phyloP scores from a whole-genome alignment of 2,888 invertebrate genomes.

The Acholoe squamosa region DNA sequence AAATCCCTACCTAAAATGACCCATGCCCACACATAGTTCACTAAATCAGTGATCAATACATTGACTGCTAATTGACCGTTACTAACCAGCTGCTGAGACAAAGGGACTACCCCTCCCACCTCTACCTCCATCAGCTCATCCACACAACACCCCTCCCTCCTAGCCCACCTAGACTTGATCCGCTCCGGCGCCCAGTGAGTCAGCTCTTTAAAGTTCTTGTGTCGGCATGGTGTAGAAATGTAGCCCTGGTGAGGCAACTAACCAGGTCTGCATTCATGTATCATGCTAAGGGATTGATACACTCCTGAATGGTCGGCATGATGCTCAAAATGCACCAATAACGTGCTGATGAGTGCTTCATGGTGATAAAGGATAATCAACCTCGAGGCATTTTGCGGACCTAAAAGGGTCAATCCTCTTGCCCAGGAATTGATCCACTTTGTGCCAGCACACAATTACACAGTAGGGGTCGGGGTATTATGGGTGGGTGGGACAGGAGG shows the following conservation, averaged over 20 bases:
- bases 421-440: slow-evolving; percentile 4
- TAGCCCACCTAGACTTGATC: neutral
- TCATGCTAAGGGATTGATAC: too few relatives aligned
- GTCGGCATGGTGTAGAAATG: too few relatives aligned
- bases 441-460: slow-evolving; percentile 5
- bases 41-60: neutral
- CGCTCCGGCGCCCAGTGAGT: neutral
- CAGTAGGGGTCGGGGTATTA: neutral
- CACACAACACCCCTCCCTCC: too few relatives aligned
- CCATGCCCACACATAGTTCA: neutral
- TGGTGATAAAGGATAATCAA: too few relatives aligned
- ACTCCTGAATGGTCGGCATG: too few relatives aligned
- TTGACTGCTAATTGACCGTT: slow-evolving; percentile 8
- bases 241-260: too few relatives aligned
- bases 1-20: neutral
- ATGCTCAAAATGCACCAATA: too few relatives aligned
- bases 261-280: too few relatives aligned
- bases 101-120: neutral
- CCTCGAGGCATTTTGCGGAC: too few relatives aligned
- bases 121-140: too few relatives aligned
- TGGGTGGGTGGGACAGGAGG: neutral
- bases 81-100: neutral
- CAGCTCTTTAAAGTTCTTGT: too few relatives aligned
- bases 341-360: too few relatives aligned
- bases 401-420: neutral